Base-by-base conservation (phyloP, 2,888 invertebrate species). In the Heliconius hortense region DNA sequence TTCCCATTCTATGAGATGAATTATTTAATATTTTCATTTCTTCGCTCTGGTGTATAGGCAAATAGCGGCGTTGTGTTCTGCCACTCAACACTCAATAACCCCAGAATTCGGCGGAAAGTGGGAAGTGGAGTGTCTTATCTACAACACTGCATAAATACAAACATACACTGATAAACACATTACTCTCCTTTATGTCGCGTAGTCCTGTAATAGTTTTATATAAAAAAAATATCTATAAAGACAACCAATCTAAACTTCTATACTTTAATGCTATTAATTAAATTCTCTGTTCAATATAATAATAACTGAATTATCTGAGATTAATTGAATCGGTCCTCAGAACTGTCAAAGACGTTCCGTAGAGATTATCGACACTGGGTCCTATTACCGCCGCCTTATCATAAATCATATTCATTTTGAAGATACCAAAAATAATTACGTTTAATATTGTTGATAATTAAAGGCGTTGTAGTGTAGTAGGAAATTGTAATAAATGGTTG, bases 271-370 rank as follows among this genome's bases (percentile, higher is more conserved):
- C 24, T 59, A 13, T 59, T 24, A 59, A 24, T 24, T 59, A 59
- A 60, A n/a, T 35, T 64, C 11, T n/a, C 21, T 39, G 35, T 64
- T 64, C n/a, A 35, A 13, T 39, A 66, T 59, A 24, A 73, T 53
- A 73, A 53, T 53, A 72, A 67, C 18, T 28, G 39, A 24, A 59
- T 68, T 68, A 60, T 68, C 60, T 59, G 10, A 73, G 48, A 73
- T 60, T 68, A 68, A 73, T 68, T 73, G 43, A 68, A 73, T 73
- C 48, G n/a, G 59, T 26, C 67, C 15, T 73, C 13, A 39, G 43
- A 67, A 60, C 73, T 73, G 73, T 73, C 73, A 68, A 68, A 68
- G 73, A 60, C 28, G 28, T 48, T 48, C 68, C 68, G 18, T 28
- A 28, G 48, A 68, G 26, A 68, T 68, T 68, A 68, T 68, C 28